Evolutionary conservation across 2,888 invertebrate species (phyloP), one percentile per base, ranked within the genome.

Genomic region (Philonicus albiceps): DNA sequence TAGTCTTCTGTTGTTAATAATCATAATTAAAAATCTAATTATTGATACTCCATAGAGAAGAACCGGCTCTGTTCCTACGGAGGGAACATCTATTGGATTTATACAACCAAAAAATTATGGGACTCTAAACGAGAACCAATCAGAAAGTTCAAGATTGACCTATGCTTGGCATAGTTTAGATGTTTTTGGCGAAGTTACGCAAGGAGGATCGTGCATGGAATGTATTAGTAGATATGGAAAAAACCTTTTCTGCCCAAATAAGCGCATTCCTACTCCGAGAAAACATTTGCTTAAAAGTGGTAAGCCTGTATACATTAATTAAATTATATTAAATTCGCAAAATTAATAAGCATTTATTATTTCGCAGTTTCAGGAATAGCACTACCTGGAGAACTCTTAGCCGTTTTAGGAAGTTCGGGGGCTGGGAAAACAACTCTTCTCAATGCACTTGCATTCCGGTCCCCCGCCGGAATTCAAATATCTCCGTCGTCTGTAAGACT

Each of bases 371-470:
- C 94, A 89, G 98, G 98, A 0, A 94, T 96, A 1, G 97, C 97
- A 0, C 95, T 95, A 90, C 96, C 97, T 0, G 97, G 97, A 0
- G 97, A 98, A 91, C 92, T 98, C 37, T 93, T 98, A 75, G 97
- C 97, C 1, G 96, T 98, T 76, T 95, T 98, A 95, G 98, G 98
- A 0, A 96, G 97, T 0, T 97, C 96, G 37, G 98, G 98, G 0
- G 97, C 98, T 0, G 98, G 98, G 1, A 99, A 99, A 93, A 98
- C 98, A 0, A 98, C 98, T 0, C 94, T 99, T 3, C 93, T 99
- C 86, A 98, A 99, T 92, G 95, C 97, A 0, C 91, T 99, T 88
- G 98, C 97, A 6, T 96, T 96, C 91, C 94, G 97, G 31, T 95
- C 96, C n/a, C 93, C 95, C 0, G 93, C 94, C 37, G 95, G 95